Evolutionary conservation across 2,888 invertebrate genomes (phyloP).

Genomic region (Hoplodrina ambigua): DNA sequence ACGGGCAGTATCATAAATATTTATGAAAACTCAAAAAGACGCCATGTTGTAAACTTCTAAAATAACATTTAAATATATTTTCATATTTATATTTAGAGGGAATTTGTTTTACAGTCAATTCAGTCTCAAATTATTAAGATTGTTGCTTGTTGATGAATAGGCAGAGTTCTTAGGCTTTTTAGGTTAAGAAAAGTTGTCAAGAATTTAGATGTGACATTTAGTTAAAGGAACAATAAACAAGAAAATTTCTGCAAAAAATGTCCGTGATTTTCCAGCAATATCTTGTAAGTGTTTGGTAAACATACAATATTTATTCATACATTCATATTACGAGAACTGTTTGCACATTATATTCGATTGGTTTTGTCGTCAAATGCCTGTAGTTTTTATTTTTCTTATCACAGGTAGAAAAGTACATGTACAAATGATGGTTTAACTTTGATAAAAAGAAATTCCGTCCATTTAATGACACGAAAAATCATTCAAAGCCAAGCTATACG

Average conservation of each 20-base stretch:
- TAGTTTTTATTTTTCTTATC: too few species aligned
- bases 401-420: neutral
- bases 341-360: too few species aligned
- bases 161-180: slow-evolving; percentile 1
- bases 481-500: neutral
- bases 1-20: slow-evolving; percentile 50
- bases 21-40: slow-evolving; percentile 43
- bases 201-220: slow-evolving; percentile 9
- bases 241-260: neutral
- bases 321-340: too few species aligned
- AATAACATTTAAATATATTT: slow-evolving; percentile 59
- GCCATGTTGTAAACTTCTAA: slow-evolving; percentile 45
- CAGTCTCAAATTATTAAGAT: slow-evolving; percentile 21
- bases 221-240: neutral
- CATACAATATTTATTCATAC: too few species aligned
- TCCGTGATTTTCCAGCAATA: too few species aligned
- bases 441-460: neutral
- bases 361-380: too few species aligned
- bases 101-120: slow-evolving; percentile 8
- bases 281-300: neutral
- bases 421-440: neutral
- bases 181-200: slow-evolving; percentile 6
- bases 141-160: slow-evolving; percentile 20
- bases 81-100: slow-evolving; percentile 45
- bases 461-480: neutral